Evolutionary conservation across 1,140 invertebrate genomes (phyloP).

Genomic region (Drosophila burlai): DNA sequence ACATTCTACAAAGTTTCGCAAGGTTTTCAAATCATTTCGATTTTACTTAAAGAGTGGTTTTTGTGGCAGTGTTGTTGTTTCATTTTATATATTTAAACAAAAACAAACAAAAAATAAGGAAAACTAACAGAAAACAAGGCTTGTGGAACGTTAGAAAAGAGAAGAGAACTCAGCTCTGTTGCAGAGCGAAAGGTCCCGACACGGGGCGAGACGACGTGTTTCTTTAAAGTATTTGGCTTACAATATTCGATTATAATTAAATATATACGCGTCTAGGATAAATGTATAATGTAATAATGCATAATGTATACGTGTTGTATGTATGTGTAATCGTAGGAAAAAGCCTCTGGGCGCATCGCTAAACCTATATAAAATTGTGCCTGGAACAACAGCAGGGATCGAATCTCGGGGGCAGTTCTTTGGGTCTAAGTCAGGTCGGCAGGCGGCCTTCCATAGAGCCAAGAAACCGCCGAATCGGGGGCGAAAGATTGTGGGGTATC

Average conservation of each 20-base stretch:
- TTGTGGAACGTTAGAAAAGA: constrained; percentile 5
- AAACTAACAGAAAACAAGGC: constrained; percentile 18
- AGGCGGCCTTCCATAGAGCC: constrained; percentile 59
- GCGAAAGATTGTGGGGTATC: constrained; percentile 2
- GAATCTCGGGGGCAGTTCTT: constrained; percentile 42
- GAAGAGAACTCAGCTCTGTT: constrained; percentile 31
- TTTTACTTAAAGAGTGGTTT: constrained; percentile 19
- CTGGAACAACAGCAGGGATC: constrained; percentile 62
- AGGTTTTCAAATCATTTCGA: constrained; percentile 13
- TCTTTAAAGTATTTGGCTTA: constrained; percentile 78
- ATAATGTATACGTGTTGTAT: constrained; percentile 73
- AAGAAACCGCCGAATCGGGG: constrained; percentile 43
- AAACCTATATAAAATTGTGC: constrained; percentile 80
- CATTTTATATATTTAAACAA: background rate
- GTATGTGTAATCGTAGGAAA: constrained; percentile 74
- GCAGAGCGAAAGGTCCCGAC: constrained; percentile 32
- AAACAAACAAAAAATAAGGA: background rate
- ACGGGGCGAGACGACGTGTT: constrained; percentile 42
- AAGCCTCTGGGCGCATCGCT: constrained; percentile 80
- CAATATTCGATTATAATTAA: constrained; percentile 80
- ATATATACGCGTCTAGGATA: constrained; percentile 70
- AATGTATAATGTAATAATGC: constrained; percentile 70
- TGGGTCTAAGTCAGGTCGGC: constrained; percentile 64
- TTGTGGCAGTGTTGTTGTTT: constrained; percentile 54
- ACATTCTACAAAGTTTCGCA: constrained; percentile 71